These are phyloP conservation scores for Oasisia sp. DNA, from an alignment of 2,888 invertebrate species.

Conservation along the genomic window DNA sequence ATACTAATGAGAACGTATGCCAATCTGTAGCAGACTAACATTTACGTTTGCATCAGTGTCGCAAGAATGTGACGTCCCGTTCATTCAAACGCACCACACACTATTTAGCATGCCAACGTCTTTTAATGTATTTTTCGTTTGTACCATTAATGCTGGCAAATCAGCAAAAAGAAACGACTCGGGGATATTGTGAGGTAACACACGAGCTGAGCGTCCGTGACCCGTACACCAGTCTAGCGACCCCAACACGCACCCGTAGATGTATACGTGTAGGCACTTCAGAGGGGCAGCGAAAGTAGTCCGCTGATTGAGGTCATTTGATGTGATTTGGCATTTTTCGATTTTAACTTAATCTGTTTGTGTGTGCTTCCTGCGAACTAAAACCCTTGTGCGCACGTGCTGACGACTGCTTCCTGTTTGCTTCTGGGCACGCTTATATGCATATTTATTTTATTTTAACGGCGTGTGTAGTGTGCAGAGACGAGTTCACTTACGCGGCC, in stretches of 20 bases:
- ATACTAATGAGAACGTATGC: background rate
- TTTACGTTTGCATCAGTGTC: background rate
- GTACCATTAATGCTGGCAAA: background rate
- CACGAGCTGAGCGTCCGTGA: background rate
- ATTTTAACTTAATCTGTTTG: background rate
- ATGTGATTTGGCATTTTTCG: background rate
- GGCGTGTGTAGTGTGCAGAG: background rate
- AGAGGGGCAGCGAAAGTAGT: background rate
- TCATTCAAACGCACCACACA: background rate
- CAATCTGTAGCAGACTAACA: background rate
- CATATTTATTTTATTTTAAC: background rate
- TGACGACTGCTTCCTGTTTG: background rate
- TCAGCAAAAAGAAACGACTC: conserved; percentile 14
- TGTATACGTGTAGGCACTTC: background rate
- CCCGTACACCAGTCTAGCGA: background rate
- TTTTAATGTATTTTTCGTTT: conserved; percentile 18
- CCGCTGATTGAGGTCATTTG: background rate
- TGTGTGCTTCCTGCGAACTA: background rate
- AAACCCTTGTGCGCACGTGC: background rate
- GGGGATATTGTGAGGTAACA: background rate
- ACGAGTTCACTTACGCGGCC: too few species aligned
- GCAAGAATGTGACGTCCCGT: background rate
- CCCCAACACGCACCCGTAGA: background rate
- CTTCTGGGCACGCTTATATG: background rate
- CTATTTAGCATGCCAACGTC: background rate